Conservation (phyloP, 2,797 vertebrate species). For the Tolypeutes matacus region DNA sequence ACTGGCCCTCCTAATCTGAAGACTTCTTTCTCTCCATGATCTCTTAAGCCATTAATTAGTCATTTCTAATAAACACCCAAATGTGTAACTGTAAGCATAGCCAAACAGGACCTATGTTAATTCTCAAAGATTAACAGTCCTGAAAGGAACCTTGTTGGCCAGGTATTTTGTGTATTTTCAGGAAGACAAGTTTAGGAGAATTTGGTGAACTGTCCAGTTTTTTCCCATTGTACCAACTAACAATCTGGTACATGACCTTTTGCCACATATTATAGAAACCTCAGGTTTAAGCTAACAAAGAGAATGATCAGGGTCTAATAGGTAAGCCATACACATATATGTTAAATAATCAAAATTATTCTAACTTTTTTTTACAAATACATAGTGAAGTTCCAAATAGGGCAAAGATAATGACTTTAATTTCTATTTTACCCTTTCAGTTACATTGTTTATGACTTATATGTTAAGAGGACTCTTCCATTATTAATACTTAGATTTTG, state of each 20-base stretch:
- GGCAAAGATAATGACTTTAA: neutral
- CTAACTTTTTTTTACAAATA: slow-evolving; percentile 16
- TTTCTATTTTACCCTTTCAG: neutral
- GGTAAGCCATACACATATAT: neutral
- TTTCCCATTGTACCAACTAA: neutral
- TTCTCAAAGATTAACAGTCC: neutral
- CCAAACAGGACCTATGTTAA: neutral
- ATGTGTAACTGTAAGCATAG: neutral
- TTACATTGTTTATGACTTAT: neutral
- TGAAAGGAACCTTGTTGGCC: neutral
- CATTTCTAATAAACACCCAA: neutral
- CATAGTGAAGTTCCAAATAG: neutral
- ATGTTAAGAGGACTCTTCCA: neutral
- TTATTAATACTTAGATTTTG: neutral
- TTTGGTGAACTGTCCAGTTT: neutral
- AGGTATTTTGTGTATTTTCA: neutral
- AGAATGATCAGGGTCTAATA: neutral
- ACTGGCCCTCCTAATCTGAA: neutral
- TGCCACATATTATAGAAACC: slow-evolving; percentile 40
- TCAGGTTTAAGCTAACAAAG: neutral
- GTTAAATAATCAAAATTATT: neutral
- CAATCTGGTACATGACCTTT: slow-evolving; percentile 1
- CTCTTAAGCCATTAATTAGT: slow-evolving; percentile 52
- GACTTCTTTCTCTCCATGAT: neutral
- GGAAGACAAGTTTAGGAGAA: neutral